These are phyloP conservation scores for Lasiommata megera DNA, from an alignment of 2,888 invertebrate species.

Conservation along the genomic window DNA sequence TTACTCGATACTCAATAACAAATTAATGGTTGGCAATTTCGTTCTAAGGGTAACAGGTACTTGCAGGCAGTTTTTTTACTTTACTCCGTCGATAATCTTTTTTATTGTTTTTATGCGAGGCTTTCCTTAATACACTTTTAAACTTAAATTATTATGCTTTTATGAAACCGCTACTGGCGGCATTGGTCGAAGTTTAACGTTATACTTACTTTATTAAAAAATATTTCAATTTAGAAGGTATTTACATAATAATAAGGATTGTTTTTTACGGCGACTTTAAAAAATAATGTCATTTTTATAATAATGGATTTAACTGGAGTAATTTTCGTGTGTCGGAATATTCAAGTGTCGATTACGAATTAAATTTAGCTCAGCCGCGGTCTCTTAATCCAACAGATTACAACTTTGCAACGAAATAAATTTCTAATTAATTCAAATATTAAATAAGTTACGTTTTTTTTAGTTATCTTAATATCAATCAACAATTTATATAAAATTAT, in stretches of 20 bases:
- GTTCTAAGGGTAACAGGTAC: background rate
- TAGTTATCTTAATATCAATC: no score
- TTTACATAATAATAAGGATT: constrained; percentile 23
- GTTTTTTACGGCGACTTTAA: constrained; percentile 5
- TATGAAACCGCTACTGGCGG: constrained; percentile 30
- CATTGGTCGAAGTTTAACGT: constrained; percentile 27
- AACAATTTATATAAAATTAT: no score
- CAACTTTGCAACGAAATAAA: background rate
- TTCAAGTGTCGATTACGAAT: background rate
- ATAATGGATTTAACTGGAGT: background rate
- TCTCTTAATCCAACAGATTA: background rate
- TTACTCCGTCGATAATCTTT: constrained; percentile 24
- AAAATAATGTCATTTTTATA: constrained; percentile 6
- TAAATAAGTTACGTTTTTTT: no score
- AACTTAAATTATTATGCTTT: constrained; percentile 31
- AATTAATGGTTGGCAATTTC: background rate
- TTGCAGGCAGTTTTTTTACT: constrained; percentile 29
- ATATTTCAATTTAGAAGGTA: constrained; percentile 19
- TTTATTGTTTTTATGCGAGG: background rate
- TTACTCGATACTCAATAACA: background rate
- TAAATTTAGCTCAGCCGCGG: background rate
- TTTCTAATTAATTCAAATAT: no score
- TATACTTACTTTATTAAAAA: constrained; percentile 16
- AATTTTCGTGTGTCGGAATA: background rate
- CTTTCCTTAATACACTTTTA: constrained; percentile 6